These are phyloP conservation scores for Sarcophilus harrisii DNA, from an alignment of 2,797 vertebrate species.

Conservation along the genomic window DNA sequence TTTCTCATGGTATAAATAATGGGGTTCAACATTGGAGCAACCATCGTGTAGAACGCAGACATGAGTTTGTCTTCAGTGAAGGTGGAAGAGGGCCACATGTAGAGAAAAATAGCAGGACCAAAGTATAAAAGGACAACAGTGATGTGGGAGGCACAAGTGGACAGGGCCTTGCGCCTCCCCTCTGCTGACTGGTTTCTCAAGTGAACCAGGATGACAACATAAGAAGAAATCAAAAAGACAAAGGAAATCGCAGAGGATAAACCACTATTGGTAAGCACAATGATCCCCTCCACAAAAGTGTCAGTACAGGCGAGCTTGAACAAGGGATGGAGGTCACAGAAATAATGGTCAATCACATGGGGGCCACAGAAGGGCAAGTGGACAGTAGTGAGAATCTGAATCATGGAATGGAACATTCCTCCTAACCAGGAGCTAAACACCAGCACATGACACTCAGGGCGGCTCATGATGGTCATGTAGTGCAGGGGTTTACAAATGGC, in stretches of 20 bases:
- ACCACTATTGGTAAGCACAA: slow-evolving; percentile 74
- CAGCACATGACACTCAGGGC: slow-evolving; percentile 41
- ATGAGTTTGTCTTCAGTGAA: slow-evolving; percentile 74
- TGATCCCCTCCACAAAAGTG: slow-evolving; percentile 62
- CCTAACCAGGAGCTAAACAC: slow-evolving; percentile 71
- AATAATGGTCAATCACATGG: slow-evolving; percentile 78
- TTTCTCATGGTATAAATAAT: slow-evolving; percentile 77
- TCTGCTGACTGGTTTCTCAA: slow-evolving; percentile 70
- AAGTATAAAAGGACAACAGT: slow-evolving; percentile 67
- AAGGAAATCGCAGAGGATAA: slow-evolving; percentile 69
- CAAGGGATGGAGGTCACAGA: slow-evolving; percentile 78
- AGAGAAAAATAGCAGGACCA: slow-evolving; percentile 70
- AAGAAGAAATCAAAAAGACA: slow-evolving; percentile 69
- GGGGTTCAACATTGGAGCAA: slow-evolving; percentile 75
- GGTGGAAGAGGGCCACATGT: slow-evolving; percentile 60
- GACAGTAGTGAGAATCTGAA: slow-evolving; percentile 66
- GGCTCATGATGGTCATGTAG: slow-evolving; percentile 65
- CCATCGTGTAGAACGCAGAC: slow-evolving; percentile 68
- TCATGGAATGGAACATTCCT: slow-evolving; percentile 73
- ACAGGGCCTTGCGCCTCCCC: slow-evolving; percentile 73
- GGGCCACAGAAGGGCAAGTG: slow-evolving; percentile 75
- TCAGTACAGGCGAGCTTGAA: slow-evolving; percentile 75
- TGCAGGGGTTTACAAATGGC: slow-evolving; percentile 73
- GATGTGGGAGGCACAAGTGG: slow-evolving; percentile 77
- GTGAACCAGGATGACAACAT: slow-evolving; percentile 60